phyloP scores from a whole-genome alignment of 2,113 vertebrate species.

The Nycticryphes semicollaris region DNA sequence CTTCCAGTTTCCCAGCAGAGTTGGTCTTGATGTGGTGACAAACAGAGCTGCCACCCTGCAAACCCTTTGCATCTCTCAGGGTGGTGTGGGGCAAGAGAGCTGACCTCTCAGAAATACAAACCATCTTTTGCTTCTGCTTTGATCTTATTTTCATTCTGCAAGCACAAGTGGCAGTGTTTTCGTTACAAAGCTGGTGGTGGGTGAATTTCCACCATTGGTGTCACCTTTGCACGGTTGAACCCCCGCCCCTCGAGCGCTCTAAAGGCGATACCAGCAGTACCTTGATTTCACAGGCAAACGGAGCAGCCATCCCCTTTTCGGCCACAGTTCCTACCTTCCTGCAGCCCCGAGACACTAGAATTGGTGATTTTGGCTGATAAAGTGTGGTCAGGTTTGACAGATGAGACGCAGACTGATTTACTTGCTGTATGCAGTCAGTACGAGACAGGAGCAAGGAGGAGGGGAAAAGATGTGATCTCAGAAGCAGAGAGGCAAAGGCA shows the following conservation, averaged over 20 bases:
- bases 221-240: background rate
- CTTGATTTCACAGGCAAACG: background rate
- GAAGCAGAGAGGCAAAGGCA: background rate
- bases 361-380: background rate
- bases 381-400: accelerated
- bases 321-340: background rate
- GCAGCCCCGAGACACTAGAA: background rate
- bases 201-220: accelerated
- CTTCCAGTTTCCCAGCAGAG: background rate
- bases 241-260: background rate
- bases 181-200: background rate
- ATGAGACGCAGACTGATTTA: accelerated
- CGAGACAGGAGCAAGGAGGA: background rate
- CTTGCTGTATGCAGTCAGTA: background rate
- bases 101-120: background rate
- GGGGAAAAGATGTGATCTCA: background rate
- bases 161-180: background rate
- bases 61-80: background rate
- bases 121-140: background rate
- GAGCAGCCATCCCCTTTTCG: background rate
- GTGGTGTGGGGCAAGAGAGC: background rate
- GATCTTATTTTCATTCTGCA: accelerated
- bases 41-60: background rate
- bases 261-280: background rate
- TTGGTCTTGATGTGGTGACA: background rate